Evolutionary conservation across 2,888 invertebrate genomes (phyloP).

Genomic region (Leuctra nigra): DNA sequence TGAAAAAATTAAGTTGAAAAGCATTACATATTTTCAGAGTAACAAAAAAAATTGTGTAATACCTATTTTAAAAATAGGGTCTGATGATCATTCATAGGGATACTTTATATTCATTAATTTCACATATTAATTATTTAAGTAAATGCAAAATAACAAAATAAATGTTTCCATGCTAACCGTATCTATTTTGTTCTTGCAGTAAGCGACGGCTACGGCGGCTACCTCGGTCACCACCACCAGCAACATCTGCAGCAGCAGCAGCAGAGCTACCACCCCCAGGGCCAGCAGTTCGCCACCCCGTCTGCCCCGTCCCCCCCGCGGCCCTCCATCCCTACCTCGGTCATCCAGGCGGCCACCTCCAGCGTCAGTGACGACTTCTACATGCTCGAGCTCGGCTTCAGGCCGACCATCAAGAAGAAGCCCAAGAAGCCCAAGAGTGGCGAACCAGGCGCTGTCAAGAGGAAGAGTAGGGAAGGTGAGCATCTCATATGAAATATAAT

Average conservation of each 20-base stretch:
- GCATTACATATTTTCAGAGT: no score
- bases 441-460: conserved; percentile 74
- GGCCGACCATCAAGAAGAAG: conserved; percentile 73
- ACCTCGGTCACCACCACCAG: conserved; percentile 42
- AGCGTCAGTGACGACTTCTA: conserved; percentile 85
- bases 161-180: no score
- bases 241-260: conserved; percentile 43
- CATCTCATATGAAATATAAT: neutral
- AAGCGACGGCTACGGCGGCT: conserved; percentile 56
- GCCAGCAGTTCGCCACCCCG: conserved; percentile 39
- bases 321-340: conserved; percentile 55
- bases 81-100: no score
- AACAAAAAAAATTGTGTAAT: no score
- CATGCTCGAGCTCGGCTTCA: conserved; percentile 66
- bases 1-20: no score
- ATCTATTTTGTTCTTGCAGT: no score
- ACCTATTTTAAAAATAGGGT: no score
- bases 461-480: conserved; percentile 81
- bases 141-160: no score
- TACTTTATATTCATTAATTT: no score
- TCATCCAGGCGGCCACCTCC: conserved; percentile 71
- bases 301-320: conserved; percentile 33
- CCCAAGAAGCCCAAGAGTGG: conserved; percentile 70
- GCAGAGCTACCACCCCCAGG: conserved; percentile 32
- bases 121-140: no score